Base-by-base conservation (phyloP, 2,797 vertebrate species). In the Caiman crocodilus region DNA sequence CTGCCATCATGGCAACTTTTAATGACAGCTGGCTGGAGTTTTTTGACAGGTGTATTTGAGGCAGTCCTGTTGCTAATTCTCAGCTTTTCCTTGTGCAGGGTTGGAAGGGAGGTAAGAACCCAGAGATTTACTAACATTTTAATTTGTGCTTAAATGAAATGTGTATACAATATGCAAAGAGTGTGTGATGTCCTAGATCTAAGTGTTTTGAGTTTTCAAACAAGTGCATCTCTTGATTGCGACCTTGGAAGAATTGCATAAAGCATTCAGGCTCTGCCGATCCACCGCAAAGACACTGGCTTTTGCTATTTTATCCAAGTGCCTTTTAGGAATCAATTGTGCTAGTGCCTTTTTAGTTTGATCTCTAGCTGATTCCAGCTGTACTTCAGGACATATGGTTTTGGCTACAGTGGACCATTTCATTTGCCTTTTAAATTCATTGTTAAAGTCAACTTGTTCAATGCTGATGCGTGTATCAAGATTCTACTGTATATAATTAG, bases 401-500 rank as follows among this genome's bases (percentile, higher is more conserved):
- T 88, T 92, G 85, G 96, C 94, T 96, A 96, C 93, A 93, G 94
- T 50, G 76, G 93, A 94, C 94, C 93, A 78, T 93, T 57, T 30
- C 32, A 87, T 96, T 88, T 81, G 79, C 5, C 42, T 93, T 92
- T 91, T 67, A 69, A 71, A 91, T 80, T 58, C 85, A 91, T 73
- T 93, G 42, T 92, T 64, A 92, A 76, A 30, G 11, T 86, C 91
- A 85, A 90, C 63, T 65, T 85, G 81, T 90, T 67, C 88, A 20
- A 82, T 57, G 63, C 82, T 87, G 92, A 84, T 93, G 90, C 96
- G 93, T 92, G 89, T 88, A 84, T 90, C 80, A 61, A 95, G 55
- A 93, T 84, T 94, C 64, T 87, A 87, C 80, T 97, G 96, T 97
- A 94, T 25, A 91, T 94, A 91, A 94, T 93, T 93, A 97, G 92